Evolutionary conservation across 2,797 vertebrate genomes (phyloP), one percentile per base, ranked within the genome.

Genomic region (Enteromius treurensis): DNA sequence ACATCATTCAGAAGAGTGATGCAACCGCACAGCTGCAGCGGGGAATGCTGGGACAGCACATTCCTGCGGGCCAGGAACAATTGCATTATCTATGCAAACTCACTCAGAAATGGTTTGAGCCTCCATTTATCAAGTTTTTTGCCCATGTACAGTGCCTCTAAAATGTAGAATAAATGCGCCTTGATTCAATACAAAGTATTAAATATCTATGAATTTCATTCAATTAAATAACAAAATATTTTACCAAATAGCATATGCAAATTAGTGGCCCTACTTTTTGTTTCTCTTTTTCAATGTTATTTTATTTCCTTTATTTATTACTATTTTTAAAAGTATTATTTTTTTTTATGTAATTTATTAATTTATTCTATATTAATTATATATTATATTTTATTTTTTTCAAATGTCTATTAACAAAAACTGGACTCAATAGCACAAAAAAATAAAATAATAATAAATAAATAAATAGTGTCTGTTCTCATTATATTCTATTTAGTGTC

Each of bases 1-100:
- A 40, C 13, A 58, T 78, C 78, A 64, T 74, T 81, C 77, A 77
- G 65, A 29, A 76, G 67, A 68, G 85, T 87, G 87, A 87, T 80
- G 87, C 83, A 86, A 80, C 26, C 34, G 13, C 85, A 82, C 85
- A 85, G 85, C 85, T 86, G 85, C 58, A 53, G 42, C 1, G 34
- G 68, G 81, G 86, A 86, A 88, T 78, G 86, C 86, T 76, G 42
- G 70, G 42, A 47, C 82, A 76, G 86, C 84, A 79, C 71, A 89
- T 85, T 89, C 84, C 76, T 26, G 40, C 6, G 14, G 74, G 29
- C 42, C 67, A 76, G 21, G 45, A 53, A 85, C 80, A 40, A 70
- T 71, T 23, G 40, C 76, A 64, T 67, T 65, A 55, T 45, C 75
- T 40, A 49, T 32, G 45, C 64, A 77, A 69, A 62, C 65, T 71